Conservation (phyloP, 2,888 invertebrate species). For the Laothoe populi region DNA sequence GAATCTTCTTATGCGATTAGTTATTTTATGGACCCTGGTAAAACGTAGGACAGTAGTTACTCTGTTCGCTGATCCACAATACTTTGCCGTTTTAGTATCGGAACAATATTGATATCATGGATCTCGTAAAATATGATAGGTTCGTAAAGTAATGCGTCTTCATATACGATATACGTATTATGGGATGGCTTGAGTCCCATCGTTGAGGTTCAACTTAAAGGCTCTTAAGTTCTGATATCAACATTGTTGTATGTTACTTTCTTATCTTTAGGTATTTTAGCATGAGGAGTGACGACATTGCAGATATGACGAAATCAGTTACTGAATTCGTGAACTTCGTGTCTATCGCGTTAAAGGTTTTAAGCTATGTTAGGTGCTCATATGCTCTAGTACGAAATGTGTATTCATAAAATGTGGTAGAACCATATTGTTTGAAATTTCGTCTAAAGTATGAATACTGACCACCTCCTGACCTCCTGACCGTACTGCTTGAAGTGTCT, state of each 20-base stretch:
- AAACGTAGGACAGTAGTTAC: slow-evolving; percentile 7
- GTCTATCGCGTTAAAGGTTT: no score
- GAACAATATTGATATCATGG: slow-evolving; percentile 29
- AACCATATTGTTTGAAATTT: no score
- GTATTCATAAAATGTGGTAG: no score
- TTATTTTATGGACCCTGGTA: slow-evolving; percentile 29
- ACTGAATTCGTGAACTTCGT: no score
- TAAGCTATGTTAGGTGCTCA: no score
- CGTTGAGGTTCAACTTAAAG: slow-evolving; percentile 12
- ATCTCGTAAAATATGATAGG: slow-evolving; percentile 32
- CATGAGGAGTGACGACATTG: neutral
- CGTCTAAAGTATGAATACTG: no score
- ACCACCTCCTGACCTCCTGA: no score
- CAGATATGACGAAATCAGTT: neutral
- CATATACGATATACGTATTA: slow-evolving; percentile 31
- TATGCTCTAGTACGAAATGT: no score
- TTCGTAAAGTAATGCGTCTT: slow-evolving; percentile 30
- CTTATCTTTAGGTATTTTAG: slow-evolving; percentile 7
- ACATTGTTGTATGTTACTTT: neutral
- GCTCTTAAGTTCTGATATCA: neutral
- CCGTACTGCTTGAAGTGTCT: no score
- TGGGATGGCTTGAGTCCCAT: slow-evolving; percentile 2
- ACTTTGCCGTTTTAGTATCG: slow-evolving; percentile 23
- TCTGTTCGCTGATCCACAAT: neutral
- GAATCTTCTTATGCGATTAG: slow-evolving; percentile 31